Conservation (phyloP, 1,140 invertebrate species). For the Melitaea cinxia region DNA sequence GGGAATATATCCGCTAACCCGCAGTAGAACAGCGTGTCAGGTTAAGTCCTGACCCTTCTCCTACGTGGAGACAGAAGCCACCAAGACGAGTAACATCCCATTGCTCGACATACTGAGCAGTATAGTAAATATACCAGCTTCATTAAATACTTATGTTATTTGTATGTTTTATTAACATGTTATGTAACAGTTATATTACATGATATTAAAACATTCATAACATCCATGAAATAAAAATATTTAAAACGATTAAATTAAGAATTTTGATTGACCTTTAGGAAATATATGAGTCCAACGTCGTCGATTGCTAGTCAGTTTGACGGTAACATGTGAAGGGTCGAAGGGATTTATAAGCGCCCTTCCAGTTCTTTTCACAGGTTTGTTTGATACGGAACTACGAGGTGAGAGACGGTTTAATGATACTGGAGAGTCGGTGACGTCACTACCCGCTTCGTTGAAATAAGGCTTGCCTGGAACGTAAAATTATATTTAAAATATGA, state of each 20-base stretch:
- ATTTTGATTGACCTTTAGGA: constrained; percentile 93
- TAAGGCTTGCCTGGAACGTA: constrained; percentile 50
- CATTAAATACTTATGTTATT: too few species aligned
- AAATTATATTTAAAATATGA: background rate
- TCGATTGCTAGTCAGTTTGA: constrained; percentile 97
- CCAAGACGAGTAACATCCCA: too few species aligned
- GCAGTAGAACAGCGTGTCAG: too few species aligned
- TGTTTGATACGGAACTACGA: constrained; percentile 63
- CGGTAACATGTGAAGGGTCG: constrained; percentile 97
- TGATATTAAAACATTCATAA: too few species aligned
- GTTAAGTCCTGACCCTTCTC: too few species aligned
- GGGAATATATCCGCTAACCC: too few species aligned
- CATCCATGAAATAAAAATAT: too few species aligned
- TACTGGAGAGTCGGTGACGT: constrained; percentile 58
- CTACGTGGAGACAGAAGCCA: too few species aligned
- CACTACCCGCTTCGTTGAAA: constrained; percentile 51
- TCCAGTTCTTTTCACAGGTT: constrained; percentile 84
- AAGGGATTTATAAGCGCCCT: constrained; percentile 97
- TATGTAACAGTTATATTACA: too few species aligned
- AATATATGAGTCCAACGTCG: constrained; percentile 99
- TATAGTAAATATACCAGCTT: too few species aligned
- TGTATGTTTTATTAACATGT: too few species aligned
- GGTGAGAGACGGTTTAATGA: constrained; percentile 59
- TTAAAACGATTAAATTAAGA: background rate
- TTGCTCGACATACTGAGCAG: too few species aligned